phyloP scores from a whole-genome alignment of 2,888 invertebrate species.

The Ceratothoa steindachneri region DNA sequence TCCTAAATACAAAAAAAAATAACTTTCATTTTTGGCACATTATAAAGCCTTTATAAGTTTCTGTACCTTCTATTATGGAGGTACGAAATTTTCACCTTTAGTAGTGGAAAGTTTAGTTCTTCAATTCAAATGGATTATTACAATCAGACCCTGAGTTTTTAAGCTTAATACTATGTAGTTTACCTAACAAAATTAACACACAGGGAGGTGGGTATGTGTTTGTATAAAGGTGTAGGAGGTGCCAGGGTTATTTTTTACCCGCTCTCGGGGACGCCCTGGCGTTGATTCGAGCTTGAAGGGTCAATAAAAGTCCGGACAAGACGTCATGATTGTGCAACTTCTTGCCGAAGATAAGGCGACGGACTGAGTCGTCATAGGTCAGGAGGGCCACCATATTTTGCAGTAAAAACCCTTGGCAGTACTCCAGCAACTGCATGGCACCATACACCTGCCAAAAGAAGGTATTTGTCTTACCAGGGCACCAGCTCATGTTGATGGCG shows the following conservation, averaged over 20 bases:
- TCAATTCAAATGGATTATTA: background rate
- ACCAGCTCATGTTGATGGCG: background rate
- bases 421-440: constrained; percentile 77
- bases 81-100: too few relatives aligned
- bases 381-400: constrained; percentile 92
- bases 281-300: constrained; percentile 67
- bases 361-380: constrained; percentile 84
- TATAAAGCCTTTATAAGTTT: background rate
- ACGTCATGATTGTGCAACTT: constrained; percentile 86
- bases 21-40: background rate
- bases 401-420: constrained; percentile 82
- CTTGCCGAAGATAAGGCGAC: constrained; percentile 79
- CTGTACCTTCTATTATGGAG: too few relatives aligned
- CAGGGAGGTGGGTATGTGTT: background rate
- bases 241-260: constrained; percentile 33
- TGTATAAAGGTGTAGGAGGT: background rate
- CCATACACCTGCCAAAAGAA: constrained; percentile 87
- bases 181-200: too few relatives aligned
- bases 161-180: background rate
- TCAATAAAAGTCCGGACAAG: constrained; percentile 71
- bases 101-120: background rate
- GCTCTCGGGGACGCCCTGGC: constrained; percentile 43
- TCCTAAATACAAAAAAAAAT: too few relatives aligned
- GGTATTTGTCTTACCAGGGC: constrained; percentile 47
- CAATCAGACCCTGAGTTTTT: background rate